A percentile compares a stretch with the other conserved stretches of the same genome.
These are phyloP conservation scores for Tauraco hartlaubi DNA, from an alignment of 2,797 vertebrate genomes.

Conservation along the genomic window DNA sequence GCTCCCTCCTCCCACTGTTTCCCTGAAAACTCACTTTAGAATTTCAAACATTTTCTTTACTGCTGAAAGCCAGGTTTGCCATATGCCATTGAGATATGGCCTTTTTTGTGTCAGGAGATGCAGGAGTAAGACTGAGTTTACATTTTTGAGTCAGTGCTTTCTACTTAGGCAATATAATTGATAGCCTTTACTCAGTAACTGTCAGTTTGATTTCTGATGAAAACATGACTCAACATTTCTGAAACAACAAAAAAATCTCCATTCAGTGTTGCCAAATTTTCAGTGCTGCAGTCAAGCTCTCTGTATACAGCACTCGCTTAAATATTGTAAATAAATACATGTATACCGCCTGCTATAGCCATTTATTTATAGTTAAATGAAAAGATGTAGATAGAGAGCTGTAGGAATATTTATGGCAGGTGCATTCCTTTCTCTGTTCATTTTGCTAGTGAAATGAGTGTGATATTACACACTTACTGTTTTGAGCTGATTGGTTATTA, in stretches of 20 bases:
- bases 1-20: background rate
- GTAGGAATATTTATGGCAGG: background rate
- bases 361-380: background rate
- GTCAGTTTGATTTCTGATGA: background rate
- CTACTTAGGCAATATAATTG: background rate
- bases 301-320: background rate
- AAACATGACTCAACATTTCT: background rate
- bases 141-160: background rate
- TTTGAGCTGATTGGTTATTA: background rate
- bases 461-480: background rate
- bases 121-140: background rate
- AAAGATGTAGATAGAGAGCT: background rate
- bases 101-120: background rate
- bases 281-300: background rate
- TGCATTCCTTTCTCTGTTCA: background rate
- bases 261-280: background rate
- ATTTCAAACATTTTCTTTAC: background rate
- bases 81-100: background rate
- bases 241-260: background rate
- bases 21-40: background rate
- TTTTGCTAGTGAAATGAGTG: background rate
- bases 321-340: background rate
- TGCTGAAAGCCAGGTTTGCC: background rate
- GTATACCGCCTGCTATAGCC: background rate
- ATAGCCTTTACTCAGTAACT: background rate